Conservation (phyloP, 2,113 vertebrate genomes). For the human region GRCh38 chr12:59651501-59652000, state of each 20-base stretch:
- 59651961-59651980: slow-evolving; percentile 35
- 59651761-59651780: slow-evolving; percentile 61
- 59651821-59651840: slow-evolving; percentile 39
- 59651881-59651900: slow-evolving; percentile 25
- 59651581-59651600: slow-evolving; percentile 72
- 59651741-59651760: slow-evolving; percentile 47
- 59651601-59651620: slow-evolving; percentile 79
- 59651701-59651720: slow-evolving; percentile 43
- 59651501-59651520: not conserved
- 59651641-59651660: slow-evolving; percentile 58
- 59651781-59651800: slow-evolving; percentile 36
- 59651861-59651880: slow-evolving; percentile 11
- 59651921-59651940: not conserved
- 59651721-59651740: slow-evolving; percentile 64
- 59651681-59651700: slow-evolving; percentile 15
- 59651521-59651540: slow-evolving; percentile 53
- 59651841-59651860: not conserved
- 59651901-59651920: slow-evolving; percentile 33
- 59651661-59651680: slow-evolving; percentile 71
- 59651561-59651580: slow-evolving; percentile 74
- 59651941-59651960: not conserved
- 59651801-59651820: slow-evolving; percentile 54
- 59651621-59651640: slow-evolving; percentile 55
- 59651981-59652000: slow-evolving; percentile 44
- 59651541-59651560: slow-evolving; percentile 69